Evolutionary conservation across 2,113 vertebrate genomes (phyloP).

Genomic region (Pipa parva): DNA sequence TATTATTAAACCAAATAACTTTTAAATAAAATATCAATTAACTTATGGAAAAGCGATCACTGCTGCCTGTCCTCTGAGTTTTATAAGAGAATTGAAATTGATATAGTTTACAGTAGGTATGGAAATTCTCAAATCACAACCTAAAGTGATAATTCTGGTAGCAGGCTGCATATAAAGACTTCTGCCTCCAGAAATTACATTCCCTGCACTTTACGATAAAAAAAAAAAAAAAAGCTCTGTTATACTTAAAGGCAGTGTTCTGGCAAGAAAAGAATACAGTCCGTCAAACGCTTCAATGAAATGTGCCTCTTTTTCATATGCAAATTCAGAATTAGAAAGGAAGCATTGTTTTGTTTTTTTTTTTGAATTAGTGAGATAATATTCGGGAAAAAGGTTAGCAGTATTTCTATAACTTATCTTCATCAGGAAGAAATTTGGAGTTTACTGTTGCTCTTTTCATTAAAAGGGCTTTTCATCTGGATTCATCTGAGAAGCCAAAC

Average conservation of each 20-base stretch:
- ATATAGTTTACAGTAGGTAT: not conserved
- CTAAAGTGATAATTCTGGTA: constrained; percentile 27
- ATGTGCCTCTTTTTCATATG: constrained; percentile 72
- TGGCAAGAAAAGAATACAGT: constrained; percentile 57
- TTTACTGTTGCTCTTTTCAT: constrained; percentile 73
- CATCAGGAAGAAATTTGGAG: constrained; percentile 68
- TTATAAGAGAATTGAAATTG: not conserved
- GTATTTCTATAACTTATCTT: constrained; percentile 75
- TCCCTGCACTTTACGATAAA: constrained; percentile 40
- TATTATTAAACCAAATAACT: too few relatives aligned
- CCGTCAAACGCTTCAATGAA: constrained; percentile 67
- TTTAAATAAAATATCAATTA: too few relatives aligned
- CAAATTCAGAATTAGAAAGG: constrained; percentile 65
- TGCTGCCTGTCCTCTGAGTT: not conserved
- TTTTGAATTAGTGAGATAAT: constrained; percentile 77
- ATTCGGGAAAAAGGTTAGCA: constrained; percentile 74
- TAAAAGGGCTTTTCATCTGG: constrained; percentile 63
- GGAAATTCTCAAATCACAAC: constrained; percentile 18
- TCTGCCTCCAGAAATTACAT: constrained; percentile 22
- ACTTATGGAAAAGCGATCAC: not conserved
- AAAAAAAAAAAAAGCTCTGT: constrained; percentile 25
- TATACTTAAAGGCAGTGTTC: constrained; percentile 52
- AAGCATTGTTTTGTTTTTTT: constrained; percentile 77
- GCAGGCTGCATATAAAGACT: constrained; percentile 5
- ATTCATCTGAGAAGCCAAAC: constrained; percentile 61